Conservation (phyloP, 2,797 vertebrate genomes). For the Rhinella marina region DNA sequence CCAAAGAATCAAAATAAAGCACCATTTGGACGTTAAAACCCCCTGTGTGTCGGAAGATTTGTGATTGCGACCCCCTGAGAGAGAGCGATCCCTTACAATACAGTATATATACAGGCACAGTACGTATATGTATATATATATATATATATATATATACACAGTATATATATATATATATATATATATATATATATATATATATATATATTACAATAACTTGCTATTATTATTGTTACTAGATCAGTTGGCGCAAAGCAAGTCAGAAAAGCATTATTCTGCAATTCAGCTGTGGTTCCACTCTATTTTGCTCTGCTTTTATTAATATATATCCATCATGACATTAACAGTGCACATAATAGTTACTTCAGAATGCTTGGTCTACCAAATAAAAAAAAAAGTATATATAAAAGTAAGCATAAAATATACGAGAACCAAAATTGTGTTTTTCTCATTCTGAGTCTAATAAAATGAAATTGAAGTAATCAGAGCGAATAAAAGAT, state of each 20-base stretch:
- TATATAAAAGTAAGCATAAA: slow-evolving; percentile 15
- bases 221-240: background rate
- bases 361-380: background rate
- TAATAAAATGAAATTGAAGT: slow-evolving; percentile 47
- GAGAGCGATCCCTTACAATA: too few species aligned
- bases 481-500: slow-evolving; percentile 25
- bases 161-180: too few species aligned
- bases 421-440: slow-evolving; percentile 1
- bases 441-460: slow-evolving; percentile 15
- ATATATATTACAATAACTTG: background rate
- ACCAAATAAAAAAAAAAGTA: background rate
- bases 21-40: too few species aligned
- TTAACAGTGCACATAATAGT: background rate
- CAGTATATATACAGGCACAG: too few species aligned
- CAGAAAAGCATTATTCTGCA: background rate
- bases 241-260: background rate
- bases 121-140: too few species aligned
- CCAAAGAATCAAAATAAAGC: too few species aligned
- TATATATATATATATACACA: too few species aligned
- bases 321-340: background rate
- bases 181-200: too few species aligned
- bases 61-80: too few species aligned
- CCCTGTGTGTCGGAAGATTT: too few species aligned
- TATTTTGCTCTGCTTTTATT: background rate
- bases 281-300: background rate